Evolutionary conservation across 2,888 invertebrate species (phyloP), one percentile per base, ranked within the genome.

Genomic region (Caenorhabditis sulstoni): DNA sequence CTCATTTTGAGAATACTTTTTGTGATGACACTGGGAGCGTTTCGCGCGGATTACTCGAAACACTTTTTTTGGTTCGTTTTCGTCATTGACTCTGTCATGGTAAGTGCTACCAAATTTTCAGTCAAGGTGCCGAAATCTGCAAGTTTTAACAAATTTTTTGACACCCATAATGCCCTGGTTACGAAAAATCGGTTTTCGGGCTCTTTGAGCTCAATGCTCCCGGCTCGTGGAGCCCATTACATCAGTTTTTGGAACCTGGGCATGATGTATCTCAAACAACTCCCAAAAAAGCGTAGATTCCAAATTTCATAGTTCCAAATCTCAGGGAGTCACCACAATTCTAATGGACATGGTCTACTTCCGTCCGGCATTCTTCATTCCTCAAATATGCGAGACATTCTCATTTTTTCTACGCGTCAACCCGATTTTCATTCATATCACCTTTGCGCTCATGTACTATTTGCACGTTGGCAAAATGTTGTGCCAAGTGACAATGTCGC

Each of bases 351-450:
- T 62, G 1, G 47, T 55, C 62, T 71, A 61, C 71, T 71, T 62
- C 20, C 71, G 62, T 14, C 49, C 41, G 0, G 45, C 71, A 0
- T 22, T 71, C 8, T 71, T 71, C 41, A 41, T 71, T 3, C 71
- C 71, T 2, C 71, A 71, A 62, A 39, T 71, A 29, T 71, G 71
- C 41, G 71, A 71, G 41, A 12, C 57, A 5, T 71, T 62, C 20
- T 71, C 71, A 39, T 71, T 62, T 50, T 71, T 62, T 45, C 57
- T 71, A 9, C 62, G 71, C 16, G 55, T 62, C 49, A 71, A 71
- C 20, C 71, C 71, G 0, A 39, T 71, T 29, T 41, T 71, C 4
- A 62, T 71, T 18, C 37, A 71, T n/a, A 22, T 71, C 23, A 49
- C 59, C 1, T 71, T 49, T 20, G 62, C 71, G 1, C 45, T 71